Evolutionary conservation across 2,797 vertebrate genomes (phyloP).

Genomic region (Hylomyscus alleni): DNA sequence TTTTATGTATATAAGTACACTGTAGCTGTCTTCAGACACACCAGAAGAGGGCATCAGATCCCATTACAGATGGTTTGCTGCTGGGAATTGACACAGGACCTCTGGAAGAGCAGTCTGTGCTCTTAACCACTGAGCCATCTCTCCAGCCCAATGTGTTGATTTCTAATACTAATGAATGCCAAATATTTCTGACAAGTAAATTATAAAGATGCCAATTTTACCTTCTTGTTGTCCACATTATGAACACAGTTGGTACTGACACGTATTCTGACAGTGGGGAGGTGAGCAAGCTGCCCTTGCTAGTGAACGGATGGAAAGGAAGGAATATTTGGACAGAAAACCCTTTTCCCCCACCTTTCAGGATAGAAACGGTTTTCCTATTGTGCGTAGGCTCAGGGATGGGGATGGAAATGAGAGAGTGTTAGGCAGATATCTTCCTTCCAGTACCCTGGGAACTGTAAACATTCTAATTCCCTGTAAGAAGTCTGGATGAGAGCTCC

Average conservation of each 20-base stretch:
- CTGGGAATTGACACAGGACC: no score
- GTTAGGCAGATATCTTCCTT: neutral
- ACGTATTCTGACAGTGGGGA: neutral
- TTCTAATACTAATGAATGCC: neutral
- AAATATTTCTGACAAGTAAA: conserved; percentile 19
- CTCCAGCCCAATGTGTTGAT: neutral
- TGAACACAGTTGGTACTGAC: neutral
- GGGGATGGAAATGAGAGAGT: no score
- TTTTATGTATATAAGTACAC: no score
- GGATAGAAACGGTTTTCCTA: conserved; percentile 12
- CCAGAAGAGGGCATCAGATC: no score
- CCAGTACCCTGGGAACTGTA: neutral
- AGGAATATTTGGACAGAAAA: neutral
- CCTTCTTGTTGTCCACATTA: neutral
- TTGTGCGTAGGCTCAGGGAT: neutral
- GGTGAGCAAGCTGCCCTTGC: neutral
- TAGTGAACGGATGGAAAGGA: fast-evolving
- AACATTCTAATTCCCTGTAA: neutral
- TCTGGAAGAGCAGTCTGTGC: no score
- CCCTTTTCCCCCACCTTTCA: neutral
- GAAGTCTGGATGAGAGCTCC: neutral
- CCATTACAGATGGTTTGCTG: no score
- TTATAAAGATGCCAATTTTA: neutral
- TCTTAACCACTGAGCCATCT: no score
- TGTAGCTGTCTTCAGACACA: no score